Evolutionary conservation across 2,113 vertebrate species (phyloP), one percentile per base, ranked within the genome.

Genomic region (Pungitius pungitius): DNA sequence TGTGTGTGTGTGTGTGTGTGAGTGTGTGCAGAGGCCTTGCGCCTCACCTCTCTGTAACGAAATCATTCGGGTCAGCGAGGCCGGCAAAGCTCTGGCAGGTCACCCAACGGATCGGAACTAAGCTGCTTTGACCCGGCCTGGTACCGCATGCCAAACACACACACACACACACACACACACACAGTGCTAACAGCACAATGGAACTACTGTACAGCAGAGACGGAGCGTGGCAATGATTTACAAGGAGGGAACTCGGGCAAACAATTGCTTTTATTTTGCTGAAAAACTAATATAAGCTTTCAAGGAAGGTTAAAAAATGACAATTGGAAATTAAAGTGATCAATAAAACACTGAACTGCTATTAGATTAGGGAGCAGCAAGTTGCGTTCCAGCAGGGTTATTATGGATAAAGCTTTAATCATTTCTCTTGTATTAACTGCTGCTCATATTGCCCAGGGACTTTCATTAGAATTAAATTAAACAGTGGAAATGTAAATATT

Each of bases 51-150:
- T 71, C 69, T 72, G 82, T 94, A 94, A 93, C 91, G 87, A 92
- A 91, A 94, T 94, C 91, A 94, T 80, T 81, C 69, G 88, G 91
- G 92, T 94, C 91, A 92, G 81, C 82, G 85, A 83, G 91, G 89
- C 86, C 79, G 74, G 82, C 77, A 66, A 75, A 78, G 69, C 81
- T 81, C 73, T 49, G 55, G 88, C 91, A 93, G 93, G 92, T 94
- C 91, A 89, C 47, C 86, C 92, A 92, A 71, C 88, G 81, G 89
- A 91, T 92, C 83, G 87, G 92, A 93, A 93, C 88, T 94, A 94
- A 94, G 92, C 91, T 90, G 87, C 90, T 93, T 87, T 93, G 93
- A 94, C 92, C 92, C 84, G 58, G 85, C 75, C 91, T 90, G 91
- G 92, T 89, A 84, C 88, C 73, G 85, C 79, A 57, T 81, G 89